Base-by-base conservation (phyloP, 2,113 vertebrate genomes). In the Alces alces region DNA sequence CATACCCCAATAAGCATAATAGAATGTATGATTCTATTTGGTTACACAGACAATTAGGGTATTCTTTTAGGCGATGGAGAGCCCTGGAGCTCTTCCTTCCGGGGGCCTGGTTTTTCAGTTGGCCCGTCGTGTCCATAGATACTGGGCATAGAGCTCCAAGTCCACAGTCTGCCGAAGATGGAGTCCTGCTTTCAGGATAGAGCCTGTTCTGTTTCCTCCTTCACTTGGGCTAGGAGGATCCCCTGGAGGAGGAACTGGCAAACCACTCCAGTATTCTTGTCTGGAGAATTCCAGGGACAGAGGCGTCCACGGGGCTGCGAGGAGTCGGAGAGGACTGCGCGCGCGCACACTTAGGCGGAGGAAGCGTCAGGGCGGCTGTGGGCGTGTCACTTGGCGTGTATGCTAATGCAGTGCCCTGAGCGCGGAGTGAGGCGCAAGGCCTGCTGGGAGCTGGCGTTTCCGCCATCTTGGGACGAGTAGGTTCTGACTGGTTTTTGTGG, bases 281-380 rank as follows among this genome's bases (percentile, higher is more conserved):
- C 27, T 43, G 70, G 70, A 76, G 36, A 76, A 43, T 15, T 76
- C 39, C 12, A 27, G 23, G 23, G 70, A 76, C 39, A 15, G 6
- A 27, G 39, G 36, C 25, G 11, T 7, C 36, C 36, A 2, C 17
- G 36, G 70, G 39, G 39, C 27, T 76, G 23, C 2, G 12, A 27
- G 43, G 23, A 43, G 39, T 43, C 70, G 2, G 21, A 76, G 70
- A 76, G 11, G 70, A 13, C 70, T 15, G 39, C 27, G 21, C 6
- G 2, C 2, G 3, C 70, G 7, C 70, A 73, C 36, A 7, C 2
- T 0, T 3, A 6, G 4, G 43, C 43, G 21, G 21, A 6, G 5
- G 30, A 80, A 21, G 45, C 12, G 47, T n/a, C 47, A 3, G 6
- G 47, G 10, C 1, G 45, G 47, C 78, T 52, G 17, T 12, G 78